These are phyloP conservation scores for Prolemur simus DNA, from an alignment of 2,113 vertebrate genomes.

Conservation along the genomic window DNA sequence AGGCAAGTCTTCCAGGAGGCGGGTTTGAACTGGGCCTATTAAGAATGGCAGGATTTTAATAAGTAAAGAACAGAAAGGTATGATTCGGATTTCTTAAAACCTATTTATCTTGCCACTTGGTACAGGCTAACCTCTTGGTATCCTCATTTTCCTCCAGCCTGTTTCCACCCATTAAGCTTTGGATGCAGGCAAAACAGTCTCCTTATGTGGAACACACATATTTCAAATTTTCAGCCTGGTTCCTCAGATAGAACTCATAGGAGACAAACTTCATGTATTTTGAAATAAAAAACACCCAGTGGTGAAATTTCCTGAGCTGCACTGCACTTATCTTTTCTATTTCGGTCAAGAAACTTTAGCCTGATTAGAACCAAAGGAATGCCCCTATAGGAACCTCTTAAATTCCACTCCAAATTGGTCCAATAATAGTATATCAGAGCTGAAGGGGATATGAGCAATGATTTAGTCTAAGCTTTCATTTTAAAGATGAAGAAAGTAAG, in stretches of 20 bases:
- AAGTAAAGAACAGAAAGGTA: neutral
- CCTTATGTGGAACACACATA: neutral
- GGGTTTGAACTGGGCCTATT: neutral
- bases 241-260: neutral
- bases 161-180: neutral
- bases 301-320: neutral
- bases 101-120: neutral
- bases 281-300: neutral
- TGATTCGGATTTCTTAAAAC: neutral
- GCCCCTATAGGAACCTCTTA: neutral
- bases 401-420: neutral
- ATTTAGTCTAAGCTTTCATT: neutral
- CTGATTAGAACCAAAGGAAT: neutral
- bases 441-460: neutral
- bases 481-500: constrained; percentile 22
- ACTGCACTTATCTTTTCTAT: neutral
- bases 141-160: neutral
- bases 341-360: neutral
- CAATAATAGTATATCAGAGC: neutral
- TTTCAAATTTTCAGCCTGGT: neutral
- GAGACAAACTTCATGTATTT: neutral
- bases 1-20: neutral
- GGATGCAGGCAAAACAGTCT: neutral
- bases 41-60: neutral
- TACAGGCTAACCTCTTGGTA: neutral